Evolutionary conservation across 1,140 invertebrate species (phyloP), one percentile per base, ranked within the genome.

Genomic region (Musca vetustissima): DNA sequence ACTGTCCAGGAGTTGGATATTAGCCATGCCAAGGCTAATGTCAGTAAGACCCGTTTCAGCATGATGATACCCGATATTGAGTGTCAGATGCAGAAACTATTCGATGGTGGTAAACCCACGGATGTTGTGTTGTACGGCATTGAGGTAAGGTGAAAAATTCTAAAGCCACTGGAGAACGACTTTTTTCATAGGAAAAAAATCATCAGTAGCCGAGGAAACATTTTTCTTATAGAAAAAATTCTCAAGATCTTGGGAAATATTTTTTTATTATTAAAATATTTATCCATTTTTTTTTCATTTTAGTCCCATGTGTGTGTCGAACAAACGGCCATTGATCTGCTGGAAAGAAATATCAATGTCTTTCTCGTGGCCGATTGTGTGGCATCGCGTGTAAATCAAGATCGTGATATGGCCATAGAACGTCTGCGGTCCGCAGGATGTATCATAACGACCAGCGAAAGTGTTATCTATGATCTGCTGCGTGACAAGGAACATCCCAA

Each of bases 341-440:
- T 92, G 13, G 86, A 88, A n/a, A 83, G 85, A 68, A 87, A 88
- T 22, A 87, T 86, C 67, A 84, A 89, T 74, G 94, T 97, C 0
- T 94, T 97, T 83, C 84, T 95, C 22, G 85, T 96, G 15, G 95
- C 92, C 21, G 95, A 97, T 83, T 94, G 92, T 48, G 89, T 89
- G 64, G 90, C 91, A 1, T 96, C 94, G 1, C 84, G 90, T 25
- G 86, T 87, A 13, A 83, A 88, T 66, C 88, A 90, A 83, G 90
- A 92, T 70, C 83, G 90, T 73, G 77, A 88, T 49, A 74, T 91
- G 3, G 90, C 90, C 3, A 78, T 92, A 19, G 85, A 94, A 86
- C 87, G 92, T 74, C 86, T 96, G 84, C 87, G 88, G 72, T 86
- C 88, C 73, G 87, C 93, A 53, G 93, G 93, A 19, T 93, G 92